These are phyloP conservation scores for Byasa hedistus DNA, from an alignment of 2,888 invertebrate species.

Conservation along the genomic window DNA sequence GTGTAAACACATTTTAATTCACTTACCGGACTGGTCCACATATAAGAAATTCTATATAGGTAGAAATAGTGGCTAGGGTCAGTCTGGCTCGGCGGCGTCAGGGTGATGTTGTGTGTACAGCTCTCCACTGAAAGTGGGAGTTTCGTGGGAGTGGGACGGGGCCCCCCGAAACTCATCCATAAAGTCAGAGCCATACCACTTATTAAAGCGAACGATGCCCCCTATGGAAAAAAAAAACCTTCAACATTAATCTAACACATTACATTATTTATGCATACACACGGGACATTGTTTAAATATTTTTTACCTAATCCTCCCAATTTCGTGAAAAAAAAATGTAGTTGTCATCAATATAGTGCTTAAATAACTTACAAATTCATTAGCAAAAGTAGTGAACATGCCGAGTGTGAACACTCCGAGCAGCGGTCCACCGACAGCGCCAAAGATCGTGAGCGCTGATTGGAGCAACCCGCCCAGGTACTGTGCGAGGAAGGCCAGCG, in stretches of 20 bases:
- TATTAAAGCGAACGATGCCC: conserved; percentile 83
- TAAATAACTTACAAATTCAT: conserved; percentile 80
- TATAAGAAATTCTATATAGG: conserved; percentile 85
- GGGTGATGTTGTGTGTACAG: conserved; percentile 67
- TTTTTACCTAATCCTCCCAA: too few species aligned
- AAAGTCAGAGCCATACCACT: conserved; percentile 84
- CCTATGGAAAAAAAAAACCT: conserved; percentile 71
- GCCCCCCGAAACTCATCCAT: conserved; percentile 92
- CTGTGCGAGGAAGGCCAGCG: conserved; percentile 90
- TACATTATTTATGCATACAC: too few species aligned
- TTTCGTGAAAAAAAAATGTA: conserved; percentile 31
- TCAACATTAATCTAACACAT: too few species aligned
- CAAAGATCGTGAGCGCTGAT: conserved; percentile 91
- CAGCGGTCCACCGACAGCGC: conserved; percentile 92
- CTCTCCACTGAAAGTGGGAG: conserved; percentile 81
- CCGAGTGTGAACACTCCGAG: conserved; percentile 91
- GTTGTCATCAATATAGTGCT: too few species aligned
- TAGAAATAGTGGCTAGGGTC: conserved; percentile 77
- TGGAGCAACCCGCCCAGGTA: conserved; percentile 92
- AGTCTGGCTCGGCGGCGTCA: conserved; percentile 30
- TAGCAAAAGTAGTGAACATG: conserved; percentile 87
- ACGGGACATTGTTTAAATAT: too few species aligned
- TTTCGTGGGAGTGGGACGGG: conserved; percentile 84
- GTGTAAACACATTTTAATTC: too few species aligned
- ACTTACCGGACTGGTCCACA: conserved; percentile 83